Evolutionary conservation across 2,113 vertebrate genomes (phyloP).

Genomic region (Apistogramma diplotaenia): DNA sequence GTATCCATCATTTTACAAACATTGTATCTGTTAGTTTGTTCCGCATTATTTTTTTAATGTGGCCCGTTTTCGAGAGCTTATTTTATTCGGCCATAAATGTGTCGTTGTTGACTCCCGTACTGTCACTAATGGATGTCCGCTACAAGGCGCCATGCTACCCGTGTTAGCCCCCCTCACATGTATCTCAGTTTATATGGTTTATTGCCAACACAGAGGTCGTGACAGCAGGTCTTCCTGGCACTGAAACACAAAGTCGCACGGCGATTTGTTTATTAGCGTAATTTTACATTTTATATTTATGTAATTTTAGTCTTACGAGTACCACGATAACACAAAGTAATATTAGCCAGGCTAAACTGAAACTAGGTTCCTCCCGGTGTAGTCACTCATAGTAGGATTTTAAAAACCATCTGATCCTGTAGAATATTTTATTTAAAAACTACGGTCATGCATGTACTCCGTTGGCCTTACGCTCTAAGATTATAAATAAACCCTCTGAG

Average conservation of each 20-base stretch:
- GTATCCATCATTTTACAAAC: accelerated
- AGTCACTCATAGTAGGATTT: not conserved
- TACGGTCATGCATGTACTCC: accelerated
- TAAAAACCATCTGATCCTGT: no score
- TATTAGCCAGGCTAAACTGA: not conserved
- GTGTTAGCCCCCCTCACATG: not conserved
- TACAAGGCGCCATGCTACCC: constrained; percentile 23
- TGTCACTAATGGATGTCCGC: not conserved
- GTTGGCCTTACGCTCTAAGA: not conserved
- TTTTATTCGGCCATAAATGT: accelerated
- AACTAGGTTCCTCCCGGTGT: not conserved
- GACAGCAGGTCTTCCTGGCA: not conserved
- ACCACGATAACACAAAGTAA: accelerated
- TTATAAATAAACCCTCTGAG: not conserved
- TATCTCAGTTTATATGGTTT: no score
- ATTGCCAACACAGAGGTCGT: not conserved
- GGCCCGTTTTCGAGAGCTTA: accelerated
- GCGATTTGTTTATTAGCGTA: accelerated
- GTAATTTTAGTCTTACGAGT: not conserved
- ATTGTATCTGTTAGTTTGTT: accelerated
- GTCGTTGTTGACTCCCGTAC: not conserved
- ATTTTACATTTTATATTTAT: accelerated
- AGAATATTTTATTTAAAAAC: accelerated
- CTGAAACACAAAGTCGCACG: not conserved
- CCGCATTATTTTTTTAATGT: accelerated